Evolutionary conservation across 2,888 invertebrate species (phyloP), one percentile per base, ranked within the genome.

Genomic region (Tipula lateralis): DNA sequence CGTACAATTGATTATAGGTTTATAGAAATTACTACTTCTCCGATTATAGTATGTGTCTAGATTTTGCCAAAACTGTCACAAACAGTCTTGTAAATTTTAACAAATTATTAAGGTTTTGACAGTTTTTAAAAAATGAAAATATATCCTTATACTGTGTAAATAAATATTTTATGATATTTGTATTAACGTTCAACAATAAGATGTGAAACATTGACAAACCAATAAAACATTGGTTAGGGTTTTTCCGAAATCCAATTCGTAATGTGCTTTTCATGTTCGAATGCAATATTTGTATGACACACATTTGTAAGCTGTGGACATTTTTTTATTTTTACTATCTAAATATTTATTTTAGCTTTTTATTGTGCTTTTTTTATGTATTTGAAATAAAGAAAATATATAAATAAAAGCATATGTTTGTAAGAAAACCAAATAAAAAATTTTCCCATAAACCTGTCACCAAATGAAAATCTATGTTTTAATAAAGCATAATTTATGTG

Each of bases 321-420:
- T 66, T 24, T 16, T 50, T 50, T 36, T 36, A 7, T 44, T 24
- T 66, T 66, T 66, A 19, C 66, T 24, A 66, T 66, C 66, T 66
- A 66, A 66, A 66, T 66, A 66, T 66, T 66, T 66, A 66, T 66
- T 66, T 66, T 66, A 66, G 66, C 66, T 66, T 66, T 66, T 66
- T 24, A 66, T 9, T 66, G 66, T 66, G 66, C 66, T 66, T 66
- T 66, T 39, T 66, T 24, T 66, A 12, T 66, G 24, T 66, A 9
- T 66, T 66, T 9, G 24, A 24, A 19, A 66, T 66, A 66, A 66
- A 66, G 66, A 66, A 66, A 66, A 66, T 66, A 66, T 66, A 66
- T 66, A 66, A 66, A 66, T 66, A 66, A 66, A 66, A 66, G 66
- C 66, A 66, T 66, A 24, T 66, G 66, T 66, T 66, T 66, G 24